phyloP scores from a whole-genome alignment of 2,888 invertebrate species.

The Chironomus tentans region DNA sequence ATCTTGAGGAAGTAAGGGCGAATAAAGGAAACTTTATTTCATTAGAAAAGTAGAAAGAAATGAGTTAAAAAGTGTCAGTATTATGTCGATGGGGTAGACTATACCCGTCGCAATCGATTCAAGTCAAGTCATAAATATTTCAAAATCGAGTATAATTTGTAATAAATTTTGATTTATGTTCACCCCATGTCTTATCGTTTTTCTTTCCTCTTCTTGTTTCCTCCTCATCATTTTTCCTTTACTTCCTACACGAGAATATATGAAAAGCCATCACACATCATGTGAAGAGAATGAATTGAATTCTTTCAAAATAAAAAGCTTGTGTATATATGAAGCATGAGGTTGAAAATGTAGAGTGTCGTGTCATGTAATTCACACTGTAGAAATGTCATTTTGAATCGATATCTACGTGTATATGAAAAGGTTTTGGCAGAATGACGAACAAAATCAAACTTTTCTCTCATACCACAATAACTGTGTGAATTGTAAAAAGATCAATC shows the following conservation, averaged over 20 bases:
- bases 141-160: conserved; percentile 18
- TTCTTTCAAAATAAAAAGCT: neutral
- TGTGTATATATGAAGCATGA: neutral
- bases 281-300: too few species aligned
- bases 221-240: too few species aligned
- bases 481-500: conserved; percentile 22
- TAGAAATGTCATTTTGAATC: conserved; percentile 7
- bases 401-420: conserved; percentile 19
- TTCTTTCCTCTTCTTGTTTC: neutral
- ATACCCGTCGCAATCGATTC: too few species aligned
- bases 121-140: too few species aligned
- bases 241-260: too few species aligned
- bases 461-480: neutral
- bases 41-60: too few species aligned
- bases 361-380: neutral
- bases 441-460: neutral
- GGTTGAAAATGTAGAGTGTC: neutral
- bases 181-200: conserved; percentile 1
- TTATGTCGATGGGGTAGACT: too few species aligned
- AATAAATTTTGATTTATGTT: conserved; percentile 26
- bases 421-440: conserved; percentile 21
- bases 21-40: too few species aligned
- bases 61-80: too few species aligned
- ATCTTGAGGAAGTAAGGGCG: too few species aligned
- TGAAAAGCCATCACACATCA: too few species aligned